Base-by-base conservation (phyloP, 1,140 invertebrate species). In the Lycorma delicatula region DNA sequence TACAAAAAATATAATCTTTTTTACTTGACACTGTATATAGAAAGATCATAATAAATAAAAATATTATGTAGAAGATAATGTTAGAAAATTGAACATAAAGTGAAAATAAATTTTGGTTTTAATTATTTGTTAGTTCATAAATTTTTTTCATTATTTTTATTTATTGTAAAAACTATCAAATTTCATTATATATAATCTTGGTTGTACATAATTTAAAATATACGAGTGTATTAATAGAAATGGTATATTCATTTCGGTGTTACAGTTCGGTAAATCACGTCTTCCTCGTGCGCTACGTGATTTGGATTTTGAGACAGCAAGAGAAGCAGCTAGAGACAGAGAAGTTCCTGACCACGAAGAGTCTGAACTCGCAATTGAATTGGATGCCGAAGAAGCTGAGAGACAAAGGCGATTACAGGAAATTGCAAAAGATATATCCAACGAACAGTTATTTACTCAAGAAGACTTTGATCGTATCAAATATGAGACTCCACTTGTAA, bases 401-500 rank as follows among this genome's bases (percentile, higher is more conserved):
- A 49, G 47, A 31, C 26, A 29, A 18, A 31, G 34, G 22, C 48
- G 48, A 5, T 23, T 57, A 12, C 28, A 36, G 31, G 29, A 49
- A 28, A 46, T 54, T 20, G 50, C 26, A 22, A 65, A 68, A 23
- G 76, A 78, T 46, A 73, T 79, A 3, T 70, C 74, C 20, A 59
- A 69, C 31, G 75, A 75, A 5, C 75, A 76, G 49, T 74, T 78
- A 59, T 75, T 80, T 29, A 72, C 72, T 0, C 72, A 77, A 28
- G 77, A 81, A 60, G 75, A 79, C 54, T 80, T 74, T 54, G 74
- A 78, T 13, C 66, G 71, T 31, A 66, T 81, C 26, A 79, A 81
- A 68, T 83, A 81, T 60, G 80, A 83, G 67, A 76, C 77, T 9
- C 77, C 78, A 18, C 71, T 76, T n/a, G 71, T 85, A 1, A 82